Base-by-base conservation (phyloP, 2,113 vertebrate species). In the Heterotis niloticus region DNA sequence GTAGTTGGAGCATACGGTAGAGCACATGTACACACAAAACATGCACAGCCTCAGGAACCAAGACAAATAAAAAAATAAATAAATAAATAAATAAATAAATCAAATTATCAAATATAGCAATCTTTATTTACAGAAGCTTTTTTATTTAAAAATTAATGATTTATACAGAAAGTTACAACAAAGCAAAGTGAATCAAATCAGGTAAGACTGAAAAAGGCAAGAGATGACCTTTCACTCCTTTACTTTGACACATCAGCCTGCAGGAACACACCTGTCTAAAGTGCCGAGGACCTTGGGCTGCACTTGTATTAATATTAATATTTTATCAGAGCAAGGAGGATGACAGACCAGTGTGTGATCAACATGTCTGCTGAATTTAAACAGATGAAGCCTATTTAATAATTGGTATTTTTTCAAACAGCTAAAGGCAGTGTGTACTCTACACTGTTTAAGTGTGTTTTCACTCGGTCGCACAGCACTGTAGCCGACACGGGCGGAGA, bases 101-200 rank as follows among this genome's bases (percentile, higher is more conserved):
- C 74, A 82, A 81, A 59, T 83, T 85, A 85, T 79, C 81, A 84
- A 84, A 84, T 84, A 84, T 84, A 84, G 75, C 80, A 80, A 82
- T 72, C 80, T 85, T 82, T 80, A 84, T 84, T 82, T 76, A 83
- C 75, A 86, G 78, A 81, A 44, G 81, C 80, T 75, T 64, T 84
- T 84, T 82, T 83, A 82, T 84, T 83, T 75, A 77, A 82, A 82
- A 83, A 81, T 79, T 54, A 62, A 70, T 78, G 65, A 68, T 69
- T 77, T 76, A 71, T 76, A 74, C 80, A 85, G 73, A 78, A 82
- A 79, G 64, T 81, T 79, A 84, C 76, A 85, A 83, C 77, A 71
- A 77, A 76, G 77, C 44, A 83, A 54, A 65, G 20, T 71, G n/a
- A 70, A 60, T 18, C 56, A 74, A n/a, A n/a, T 78, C 24, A 71